Evolutionary conservation across 2,888 invertebrate genomes (phyloP).

Genomic region (Thera obeliscata): DNA sequence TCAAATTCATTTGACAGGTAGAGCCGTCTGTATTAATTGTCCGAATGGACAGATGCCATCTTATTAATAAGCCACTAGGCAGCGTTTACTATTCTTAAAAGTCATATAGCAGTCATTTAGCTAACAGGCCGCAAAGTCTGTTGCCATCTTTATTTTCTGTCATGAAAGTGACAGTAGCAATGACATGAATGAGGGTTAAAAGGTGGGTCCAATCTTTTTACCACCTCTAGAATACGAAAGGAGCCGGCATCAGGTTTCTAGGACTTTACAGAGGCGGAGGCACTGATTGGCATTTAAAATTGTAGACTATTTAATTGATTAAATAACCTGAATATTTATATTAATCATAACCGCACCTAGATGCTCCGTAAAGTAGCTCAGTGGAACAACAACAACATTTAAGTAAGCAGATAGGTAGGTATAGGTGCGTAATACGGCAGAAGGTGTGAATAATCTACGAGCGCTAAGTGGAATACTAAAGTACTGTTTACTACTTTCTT

Average conservation of each 20-base stretch:
- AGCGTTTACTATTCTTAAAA: too few species aligned
- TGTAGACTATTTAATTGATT: background rate
- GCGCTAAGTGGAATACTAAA: background rate
- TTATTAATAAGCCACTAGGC: too few species aligned
- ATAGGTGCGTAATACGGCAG: background rate
- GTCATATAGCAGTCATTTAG: too few species aligned
- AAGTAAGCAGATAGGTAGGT: background rate
- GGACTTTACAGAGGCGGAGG: too few species aligned
- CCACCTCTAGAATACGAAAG: too few species aligned
- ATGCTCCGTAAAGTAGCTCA: background rate
- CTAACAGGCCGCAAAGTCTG: too few species aligned
- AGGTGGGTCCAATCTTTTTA: too few species aligned
- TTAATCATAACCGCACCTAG: background rate
- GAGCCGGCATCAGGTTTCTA: too few species aligned
- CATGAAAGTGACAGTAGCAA: background rate
- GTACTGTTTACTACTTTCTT: background rate
- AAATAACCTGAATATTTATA: slow-evolving; percentile 1
- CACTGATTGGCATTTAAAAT: background rate
- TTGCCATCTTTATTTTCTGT: too few species aligned
- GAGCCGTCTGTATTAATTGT: too few species aligned
- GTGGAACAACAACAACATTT: background rate
- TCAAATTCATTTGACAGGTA: too few species aligned
- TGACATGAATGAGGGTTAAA: background rate
- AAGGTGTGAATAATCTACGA: background rate
- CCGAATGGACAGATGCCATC: too few species aligned